Conservation (phyloP, 2,888 invertebrate genomes). For the Idaea dimidiata region DNA sequence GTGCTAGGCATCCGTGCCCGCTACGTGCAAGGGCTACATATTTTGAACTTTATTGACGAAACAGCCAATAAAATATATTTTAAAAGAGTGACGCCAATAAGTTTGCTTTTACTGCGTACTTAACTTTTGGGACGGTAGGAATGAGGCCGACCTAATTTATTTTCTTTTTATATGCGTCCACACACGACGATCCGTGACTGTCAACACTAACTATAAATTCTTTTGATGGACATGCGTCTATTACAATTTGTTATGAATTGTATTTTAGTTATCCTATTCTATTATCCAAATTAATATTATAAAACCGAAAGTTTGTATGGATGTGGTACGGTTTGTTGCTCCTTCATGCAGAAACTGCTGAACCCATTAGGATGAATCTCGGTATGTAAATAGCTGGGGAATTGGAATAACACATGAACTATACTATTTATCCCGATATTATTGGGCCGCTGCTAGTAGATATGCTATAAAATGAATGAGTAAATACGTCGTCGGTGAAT, state of each 20-base stretch:
- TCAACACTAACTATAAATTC: neutral
- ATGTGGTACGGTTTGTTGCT: too few relatives aligned
- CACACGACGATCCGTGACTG: neutral
- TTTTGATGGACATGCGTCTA: neutral
- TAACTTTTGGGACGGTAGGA: slow-evolving; percentile 3
- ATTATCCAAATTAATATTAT: too few relatives aligned
- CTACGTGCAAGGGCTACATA: slow-evolving; percentile 18
- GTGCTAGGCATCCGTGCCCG: slow-evolving; percentile 5
- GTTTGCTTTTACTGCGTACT: slow-evolving; percentile 14
- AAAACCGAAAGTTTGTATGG: too few relatives aligned
- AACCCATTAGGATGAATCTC: too few relatives aligned
- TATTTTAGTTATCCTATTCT: too few relatives aligned
- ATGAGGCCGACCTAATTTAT: slow-evolving; percentile 2
- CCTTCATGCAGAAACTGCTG: too few relatives aligned
- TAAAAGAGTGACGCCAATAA: slow-evolving; percentile 17
- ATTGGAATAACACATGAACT: too few relatives aligned
- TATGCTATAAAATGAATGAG: too few relatives aligned
- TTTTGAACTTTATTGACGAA: slow-evolving; percentile 19
- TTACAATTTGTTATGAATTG: neutral
- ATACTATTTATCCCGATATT: too few relatives aligned
- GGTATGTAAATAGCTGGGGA: too few relatives aligned
- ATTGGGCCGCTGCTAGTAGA: too few relatives aligned
- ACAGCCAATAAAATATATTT: slow-evolving; percentile 18
- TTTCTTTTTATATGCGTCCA: neutral
- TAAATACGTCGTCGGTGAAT: too few relatives aligned